Percentiles rank a stretch among this genome's conserved stretches.
These are phyloP conservation scores for Rhinolophus sinicus DNA, from an alignment of 2,113 vertebrate species.

Conservation along the genomic window DNA sequence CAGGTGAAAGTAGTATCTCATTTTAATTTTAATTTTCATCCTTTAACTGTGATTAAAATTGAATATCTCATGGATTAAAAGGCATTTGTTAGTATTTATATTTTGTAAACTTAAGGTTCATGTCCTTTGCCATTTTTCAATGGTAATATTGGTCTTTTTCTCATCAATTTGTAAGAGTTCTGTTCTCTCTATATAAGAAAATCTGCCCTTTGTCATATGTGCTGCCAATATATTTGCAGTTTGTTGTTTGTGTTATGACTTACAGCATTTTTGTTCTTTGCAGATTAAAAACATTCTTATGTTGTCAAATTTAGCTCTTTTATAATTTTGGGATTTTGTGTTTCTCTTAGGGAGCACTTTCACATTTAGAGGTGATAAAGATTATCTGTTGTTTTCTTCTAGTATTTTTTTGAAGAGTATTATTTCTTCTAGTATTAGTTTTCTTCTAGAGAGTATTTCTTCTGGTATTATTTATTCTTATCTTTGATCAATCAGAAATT, in stretches of 20 bases:
- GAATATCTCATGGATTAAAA: neutral
- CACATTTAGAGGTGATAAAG: neutral
- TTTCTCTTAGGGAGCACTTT: constrained; percentile 36
- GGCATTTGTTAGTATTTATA: neutral
- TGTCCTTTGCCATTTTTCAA: neutral
- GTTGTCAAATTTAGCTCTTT: neutral
- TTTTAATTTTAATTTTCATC: neutral
- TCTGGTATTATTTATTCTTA: constrained; percentile 25
- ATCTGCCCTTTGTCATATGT: neutral
- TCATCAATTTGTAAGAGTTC: no score
- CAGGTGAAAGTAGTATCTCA: neutral
- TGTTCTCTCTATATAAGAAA: neutral
- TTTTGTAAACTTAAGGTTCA: neutral
- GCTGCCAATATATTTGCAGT: neutral
- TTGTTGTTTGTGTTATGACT: constrained; percentile 36
- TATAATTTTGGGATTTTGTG: neutral
- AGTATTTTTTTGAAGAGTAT: constrained; percentile 26
- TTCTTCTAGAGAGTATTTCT: no score
- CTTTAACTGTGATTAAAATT: neutral
- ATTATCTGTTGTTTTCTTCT: neutral
- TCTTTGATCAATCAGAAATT: constrained; percentile 23
- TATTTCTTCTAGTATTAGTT: no score
- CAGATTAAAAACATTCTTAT: neutral
- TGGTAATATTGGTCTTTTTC: neutral
- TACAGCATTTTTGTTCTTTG: neutral